These are phyloP conservation scores for Arctia plantaginis DNA, from an alignment of 2,888 invertebrate species.

Conservation along the genomic window DNA sequence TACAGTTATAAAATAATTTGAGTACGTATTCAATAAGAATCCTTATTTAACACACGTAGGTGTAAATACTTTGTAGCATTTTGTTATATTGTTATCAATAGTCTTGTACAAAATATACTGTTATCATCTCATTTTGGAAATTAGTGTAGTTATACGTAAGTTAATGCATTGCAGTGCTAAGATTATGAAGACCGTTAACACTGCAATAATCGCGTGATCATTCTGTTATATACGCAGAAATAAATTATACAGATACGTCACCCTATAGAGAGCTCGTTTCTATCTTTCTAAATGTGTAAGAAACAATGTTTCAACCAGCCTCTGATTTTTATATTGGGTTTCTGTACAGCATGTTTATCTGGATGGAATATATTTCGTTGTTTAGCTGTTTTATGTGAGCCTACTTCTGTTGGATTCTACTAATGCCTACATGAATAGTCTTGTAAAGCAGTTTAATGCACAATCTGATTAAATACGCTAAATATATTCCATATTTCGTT, in stretches of 20 bases:
- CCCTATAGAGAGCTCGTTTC: not conserved
- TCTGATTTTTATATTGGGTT: not conserved
- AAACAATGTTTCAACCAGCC: not conserved
- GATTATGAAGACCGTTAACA: not conserved
- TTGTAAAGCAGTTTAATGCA: not conserved
- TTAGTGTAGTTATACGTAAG: not conserved
- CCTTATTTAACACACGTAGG: not conserved
- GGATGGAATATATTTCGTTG: not conserved
- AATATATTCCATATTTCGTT: too few relatives aligned
- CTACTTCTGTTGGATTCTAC: not conserved
- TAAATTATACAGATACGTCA: not conserved
- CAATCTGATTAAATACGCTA: too few relatives aligned
- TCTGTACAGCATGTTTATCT: not conserved
- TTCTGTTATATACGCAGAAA: not conserved
- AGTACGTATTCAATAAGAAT: not conserved
- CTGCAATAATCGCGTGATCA: not conserved
- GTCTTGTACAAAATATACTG: not conserved
- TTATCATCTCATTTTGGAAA: not conserved
- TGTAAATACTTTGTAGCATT: not conserved
- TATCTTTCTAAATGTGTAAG: not conserved
- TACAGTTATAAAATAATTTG: not conserved
- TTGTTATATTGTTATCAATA: not conserved
- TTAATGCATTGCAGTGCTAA: not conserved
- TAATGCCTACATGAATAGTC: not conserved
- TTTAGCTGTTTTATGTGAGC: not conserved